Base-by-base conservation (phyloP, 2,888 invertebrate species). In the Aspidiotus destructor region DNA sequence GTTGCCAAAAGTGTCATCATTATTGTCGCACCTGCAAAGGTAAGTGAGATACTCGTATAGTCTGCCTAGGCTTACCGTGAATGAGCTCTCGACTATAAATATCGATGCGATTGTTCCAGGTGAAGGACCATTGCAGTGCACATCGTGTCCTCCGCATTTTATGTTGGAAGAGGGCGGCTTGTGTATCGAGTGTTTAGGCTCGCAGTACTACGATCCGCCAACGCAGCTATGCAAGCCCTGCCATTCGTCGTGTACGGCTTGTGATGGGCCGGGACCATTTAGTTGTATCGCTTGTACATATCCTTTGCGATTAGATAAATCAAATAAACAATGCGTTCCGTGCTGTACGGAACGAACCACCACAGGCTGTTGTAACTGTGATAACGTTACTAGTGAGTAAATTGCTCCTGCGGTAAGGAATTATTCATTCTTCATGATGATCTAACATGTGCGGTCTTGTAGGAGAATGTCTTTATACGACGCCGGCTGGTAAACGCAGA, bases 1-100 rank as follows among this genome's bases (percentile, higher is more conserved):
- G 89, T 9, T 93, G 93, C 76, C 87, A 88, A 72, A 89, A 88
- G 77, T 93, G 93, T 79, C 91, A 92, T 80, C 88, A 89, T 77
- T 89, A 88, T 75, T 93, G 93, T 78, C 85, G 86, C 72, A 89
- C 89, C 73, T 93, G 93, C 77, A 86, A 86, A 76, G 92, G 92
- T 85, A 78, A 76, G 76, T 74, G n/a, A 58, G 13, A 17, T 48
- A 11, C 48, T 44, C 8, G 48, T 16, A 13, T 11, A 42, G n/a
- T 8, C 48, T 44, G 6, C 5, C 28, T 28, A 28, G 28, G 28
- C 28, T 28, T 28, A 28, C 5, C 28, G 28, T 28, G 2, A 5
- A 28, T 3, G 10, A n/a, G n/a, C 48, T 48, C 48, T 2, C 48
- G 48, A 48, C 11, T 48, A 48, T 48, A n/a, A 52, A 63, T 57